phyloP scores from a whole-genome alignment of 2,797 vertebrate species.

The Buceros bicornis region DNA sequence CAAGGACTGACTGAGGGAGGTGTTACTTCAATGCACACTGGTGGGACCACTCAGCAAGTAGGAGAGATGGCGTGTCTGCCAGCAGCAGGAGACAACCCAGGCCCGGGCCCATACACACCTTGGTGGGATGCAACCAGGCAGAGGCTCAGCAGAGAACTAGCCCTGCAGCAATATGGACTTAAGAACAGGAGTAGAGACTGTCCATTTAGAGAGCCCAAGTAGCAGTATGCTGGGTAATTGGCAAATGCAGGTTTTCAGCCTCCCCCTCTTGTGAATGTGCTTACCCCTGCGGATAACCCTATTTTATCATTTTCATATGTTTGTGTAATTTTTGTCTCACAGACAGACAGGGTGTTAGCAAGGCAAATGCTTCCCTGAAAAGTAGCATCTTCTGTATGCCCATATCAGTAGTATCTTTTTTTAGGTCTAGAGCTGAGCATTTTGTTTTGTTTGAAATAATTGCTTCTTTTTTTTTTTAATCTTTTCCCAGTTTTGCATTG shows the following conservation, averaged over 20 bases:
- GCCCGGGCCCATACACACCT: not conserved
- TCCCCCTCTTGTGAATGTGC: conserved; percentile 52
- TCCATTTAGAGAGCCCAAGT: not conserved
- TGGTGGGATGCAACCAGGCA: not conserved
- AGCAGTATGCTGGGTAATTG: conserved; percentile 12
- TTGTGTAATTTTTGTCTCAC: conserved; percentile 63
- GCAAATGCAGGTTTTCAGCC: conserved; percentile 48
- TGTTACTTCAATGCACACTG: not conserved
- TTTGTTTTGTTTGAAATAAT: conserved; percentile 39
- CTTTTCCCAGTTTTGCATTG: not conserved
- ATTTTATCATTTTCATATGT: conserved; percentile 55
- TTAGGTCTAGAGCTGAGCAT: conserved; percentile 32
- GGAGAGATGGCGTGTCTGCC: rapidly evolving
- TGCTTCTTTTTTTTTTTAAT: not conserved
- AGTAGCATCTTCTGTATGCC: conserved; percentile 61
- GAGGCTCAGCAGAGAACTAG: not conserved
- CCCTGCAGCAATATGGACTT: not conserved
- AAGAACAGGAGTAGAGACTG: not conserved
- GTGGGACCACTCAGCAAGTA: rapidly evolving
- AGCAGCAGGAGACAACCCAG: not conserved
- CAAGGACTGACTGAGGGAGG: not conserved
- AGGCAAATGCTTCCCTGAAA: conserved; percentile 60
- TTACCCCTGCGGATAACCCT: conserved; percentile 59
- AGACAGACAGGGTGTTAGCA: conserved; percentile 70
- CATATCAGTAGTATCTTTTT: conserved; percentile 37